phyloP scores from a whole-genome alignment of 2,888 invertebrate species.

The Leptinotarsa juncta region DNA sequence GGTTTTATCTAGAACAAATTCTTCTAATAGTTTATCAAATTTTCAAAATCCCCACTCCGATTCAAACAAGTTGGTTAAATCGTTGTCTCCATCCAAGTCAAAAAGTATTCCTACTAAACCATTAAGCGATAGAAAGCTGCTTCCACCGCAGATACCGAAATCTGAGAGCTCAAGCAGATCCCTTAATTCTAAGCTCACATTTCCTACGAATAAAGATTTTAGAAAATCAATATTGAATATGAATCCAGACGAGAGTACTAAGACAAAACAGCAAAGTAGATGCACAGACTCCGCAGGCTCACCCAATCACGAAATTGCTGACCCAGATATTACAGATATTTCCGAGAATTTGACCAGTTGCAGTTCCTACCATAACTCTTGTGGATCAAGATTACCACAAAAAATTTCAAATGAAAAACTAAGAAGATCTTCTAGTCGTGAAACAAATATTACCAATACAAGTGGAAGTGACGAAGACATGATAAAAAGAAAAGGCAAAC shows the following conservation, averaged over 20 bases:
- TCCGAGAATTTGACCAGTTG: slow-evolving; percentile 61
- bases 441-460: slow-evolving; percentile 56
- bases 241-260: slow-evolving; percentile 64
- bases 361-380: slow-evolving; percentile 56
- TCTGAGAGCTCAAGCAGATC: slow-evolving; percentile 59
- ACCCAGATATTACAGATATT: slow-evolving; percentile 64
- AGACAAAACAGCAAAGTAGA: slow-evolving; percentile 61
- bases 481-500: slow-evolving; percentile 52
- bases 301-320: slow-evolving; percentile 64
- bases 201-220: slow-evolving; percentile 77
- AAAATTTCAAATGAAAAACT: slow-evolving; percentile 47
- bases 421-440: slow-evolving; percentile 66
- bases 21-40: slow-evolving; percentile 62
- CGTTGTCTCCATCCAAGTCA: slow-evolving; percentile 49
- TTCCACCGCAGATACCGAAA: slow-evolving; percentile 68
- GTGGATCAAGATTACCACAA: slow-evolving; percentile 59
- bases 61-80: slow-evolving; percentile 52
- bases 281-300: slow-evolving; percentile 67
- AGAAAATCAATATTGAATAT: slow-evolving; percentile 81
- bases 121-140: slow-evolving; percentile 53
- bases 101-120: slow-evolving; percentile 56
- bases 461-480: slow-evolving; percentile 62
- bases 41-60: slow-evolving; percentile 57
- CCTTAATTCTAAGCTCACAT: slow-evolving; percentile 61
- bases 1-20: slow-evolving; percentile 47